phyloP scores from a whole-genome alignment of 1,140 invertebrate species.

The Drosophila insularis region DNA sequence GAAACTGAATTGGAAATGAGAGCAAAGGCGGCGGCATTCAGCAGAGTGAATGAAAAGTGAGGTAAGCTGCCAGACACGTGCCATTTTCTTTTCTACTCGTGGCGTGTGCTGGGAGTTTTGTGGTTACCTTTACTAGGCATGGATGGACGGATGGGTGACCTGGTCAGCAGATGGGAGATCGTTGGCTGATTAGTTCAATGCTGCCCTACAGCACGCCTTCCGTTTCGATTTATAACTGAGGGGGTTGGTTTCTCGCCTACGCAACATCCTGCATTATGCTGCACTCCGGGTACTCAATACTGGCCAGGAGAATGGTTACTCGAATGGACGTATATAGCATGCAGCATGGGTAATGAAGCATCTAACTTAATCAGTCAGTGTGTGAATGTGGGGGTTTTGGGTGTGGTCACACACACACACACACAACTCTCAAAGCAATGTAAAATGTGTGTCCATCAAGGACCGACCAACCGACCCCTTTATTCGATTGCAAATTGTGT shows the following conservation, averaged over 20 bases:
- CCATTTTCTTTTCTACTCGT: not conserved
- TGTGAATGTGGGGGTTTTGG: conserved; percentile 14
- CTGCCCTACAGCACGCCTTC: not conserved
- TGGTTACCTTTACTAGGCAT: conserved; percentile 27
- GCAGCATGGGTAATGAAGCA: conserved; percentile 48
- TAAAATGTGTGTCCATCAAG: conserved; percentile 6
- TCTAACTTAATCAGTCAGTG: conserved; percentile 52
- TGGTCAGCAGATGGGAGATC: not conserved
- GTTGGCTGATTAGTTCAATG: not conserved
- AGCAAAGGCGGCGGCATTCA: not conserved
- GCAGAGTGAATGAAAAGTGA: conserved; percentile 4
- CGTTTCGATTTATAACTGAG: conserved; percentile 43
- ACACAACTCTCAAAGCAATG: not conserved
- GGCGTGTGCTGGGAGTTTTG: conserved; percentile 68
- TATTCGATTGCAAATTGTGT: conserved; percentile 35
- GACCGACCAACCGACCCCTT: conserved; percentile 51
- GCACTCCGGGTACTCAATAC: not conserved
- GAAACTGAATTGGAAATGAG: not conserved
- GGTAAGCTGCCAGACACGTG: conserved; percentile 26
- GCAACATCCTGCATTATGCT: conserved; percentile 29
- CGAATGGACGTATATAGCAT: conserved; percentile 7
- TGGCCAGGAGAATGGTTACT: not conserved
- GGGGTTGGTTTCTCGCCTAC: conserved; percentile 21
- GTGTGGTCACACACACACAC: conserved; percentile 27
- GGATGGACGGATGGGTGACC: not conserved